Percentiles rank a stretch among this genome's conserved stretches.
Evolutionary conservation across 2,797 vertebrate species (phyloP).

Genomic region (Prionace glauca): DNA sequence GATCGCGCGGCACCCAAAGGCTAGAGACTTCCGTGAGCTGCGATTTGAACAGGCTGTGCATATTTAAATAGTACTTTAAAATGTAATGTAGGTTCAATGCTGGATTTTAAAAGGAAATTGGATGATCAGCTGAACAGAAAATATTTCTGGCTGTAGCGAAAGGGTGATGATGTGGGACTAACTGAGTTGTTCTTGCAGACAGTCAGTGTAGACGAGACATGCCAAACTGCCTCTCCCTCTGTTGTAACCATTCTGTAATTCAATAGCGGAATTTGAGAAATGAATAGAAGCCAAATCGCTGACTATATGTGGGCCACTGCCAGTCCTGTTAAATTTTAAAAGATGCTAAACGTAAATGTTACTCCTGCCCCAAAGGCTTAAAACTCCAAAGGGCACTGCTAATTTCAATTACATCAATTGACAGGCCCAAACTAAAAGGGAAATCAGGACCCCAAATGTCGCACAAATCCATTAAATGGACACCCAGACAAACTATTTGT

Average conservation of each 20-base stretch:
- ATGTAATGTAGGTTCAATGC: too few species aligned
- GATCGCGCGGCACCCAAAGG: too few species aligned
- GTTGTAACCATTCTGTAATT: background rate
- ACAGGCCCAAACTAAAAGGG: background rate
- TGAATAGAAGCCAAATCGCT: too few species aligned
- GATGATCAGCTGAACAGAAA: background rate
- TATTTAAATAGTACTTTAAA: background rate
- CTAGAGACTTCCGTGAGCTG: too few species aligned
- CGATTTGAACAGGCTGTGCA: too few species aligned
- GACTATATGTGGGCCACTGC: background rate
- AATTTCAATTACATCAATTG: conserved; percentile 19
- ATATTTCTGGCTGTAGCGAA: background rate
- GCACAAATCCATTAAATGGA: conserved; percentile 7
- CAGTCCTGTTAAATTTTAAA: too few species aligned
- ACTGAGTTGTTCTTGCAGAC: background rate
- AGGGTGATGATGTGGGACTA: background rate
- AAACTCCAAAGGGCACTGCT: conserved; percentile 6
- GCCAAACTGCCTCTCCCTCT: background rate
- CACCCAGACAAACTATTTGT: conserved; percentile 4
- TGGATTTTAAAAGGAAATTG: background rate
- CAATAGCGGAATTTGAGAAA: background rate
- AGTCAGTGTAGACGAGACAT: background rate
- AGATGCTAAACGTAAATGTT: background rate
- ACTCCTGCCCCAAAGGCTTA: background rate
- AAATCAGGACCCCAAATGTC: background rate